Percentiles rank a stretch among this genome's conserved stretches.
phyloP scores from a whole-genome alignment of 2,113 vertebrate genomes.

The Grantiella picta region DNA sequence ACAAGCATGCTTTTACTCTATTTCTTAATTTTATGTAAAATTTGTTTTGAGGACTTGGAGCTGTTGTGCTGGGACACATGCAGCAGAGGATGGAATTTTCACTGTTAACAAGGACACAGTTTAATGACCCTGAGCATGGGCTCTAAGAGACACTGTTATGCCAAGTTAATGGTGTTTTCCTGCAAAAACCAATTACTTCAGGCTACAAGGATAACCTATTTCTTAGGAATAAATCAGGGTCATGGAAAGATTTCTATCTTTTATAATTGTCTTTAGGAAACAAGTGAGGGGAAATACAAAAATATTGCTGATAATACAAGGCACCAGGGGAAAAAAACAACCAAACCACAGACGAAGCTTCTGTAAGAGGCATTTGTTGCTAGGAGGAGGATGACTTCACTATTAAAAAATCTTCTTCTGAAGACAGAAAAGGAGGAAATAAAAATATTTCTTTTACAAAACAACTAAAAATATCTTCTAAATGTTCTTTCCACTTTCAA shows the following conservation, averaged over 20 bases:
- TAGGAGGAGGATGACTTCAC: constrained; percentile 25
- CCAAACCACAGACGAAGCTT: background rate
- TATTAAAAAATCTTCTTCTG: constrained; percentile 26
- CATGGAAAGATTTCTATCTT: constrained; percentile 1
- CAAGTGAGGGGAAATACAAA: background rate
- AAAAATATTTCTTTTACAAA: background rate
- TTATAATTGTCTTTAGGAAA: constrained; percentile 44
- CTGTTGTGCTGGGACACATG: background rate
- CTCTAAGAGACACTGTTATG: background rate
- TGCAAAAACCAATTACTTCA: constrained; percentile 30
- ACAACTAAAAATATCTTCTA: background rate
- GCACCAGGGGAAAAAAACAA: background rate
- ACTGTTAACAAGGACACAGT: background rate
- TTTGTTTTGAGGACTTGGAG: background rate
- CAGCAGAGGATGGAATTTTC: background rate
- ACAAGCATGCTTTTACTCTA: background rate
- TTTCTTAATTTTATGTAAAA: background rate
- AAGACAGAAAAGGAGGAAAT: background rate
- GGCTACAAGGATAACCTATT: constrained; percentile 14
- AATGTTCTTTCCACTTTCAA: background rate
- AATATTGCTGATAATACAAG: background rate
- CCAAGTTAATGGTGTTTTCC: constrained; percentile 15
- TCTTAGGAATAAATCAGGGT: constrained; percentile 27
- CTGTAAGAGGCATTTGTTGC: constrained; percentile 3
- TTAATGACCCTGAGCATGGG: constrained; percentile 18